These are phyloP conservation scores for Lacerta viridis DNA, from an alignment of 2,797 vertebrate species.

Conservation along the genomic window DNA sequence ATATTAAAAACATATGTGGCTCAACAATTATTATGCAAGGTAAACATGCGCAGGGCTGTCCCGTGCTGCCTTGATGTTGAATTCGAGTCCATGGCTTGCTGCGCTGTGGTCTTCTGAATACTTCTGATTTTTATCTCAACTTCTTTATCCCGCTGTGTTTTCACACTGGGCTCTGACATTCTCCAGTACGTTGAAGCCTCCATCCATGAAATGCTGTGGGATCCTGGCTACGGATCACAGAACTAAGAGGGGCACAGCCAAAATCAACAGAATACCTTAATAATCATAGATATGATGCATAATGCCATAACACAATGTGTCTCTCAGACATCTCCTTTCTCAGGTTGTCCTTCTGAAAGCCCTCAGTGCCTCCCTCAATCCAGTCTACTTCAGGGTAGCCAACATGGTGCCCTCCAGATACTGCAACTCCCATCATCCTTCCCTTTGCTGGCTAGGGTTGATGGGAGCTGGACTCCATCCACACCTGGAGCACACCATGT, in stretches of 20 bases:
- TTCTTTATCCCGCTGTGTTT: slow-evolving; percentile 72
- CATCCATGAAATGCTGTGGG: slow-evolving; percentile 57
- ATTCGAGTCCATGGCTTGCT: slow-evolving; percentile 62
- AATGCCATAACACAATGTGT: neutral
- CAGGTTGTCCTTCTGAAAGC: neutral
- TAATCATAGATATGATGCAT: neutral
- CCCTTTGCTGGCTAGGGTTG: too few species aligned
- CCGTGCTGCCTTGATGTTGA: slow-evolving; percentile 69
- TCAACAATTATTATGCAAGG: slow-evolving; percentile 73
- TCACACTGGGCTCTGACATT: slow-evolving; percentile 53
- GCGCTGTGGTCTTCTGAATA: slow-evolving; percentile 63
- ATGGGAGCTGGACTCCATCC: too few species aligned
- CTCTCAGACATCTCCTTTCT: neutral
- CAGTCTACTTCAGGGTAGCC: too few species aligned
- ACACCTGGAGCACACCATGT: too few species aligned
- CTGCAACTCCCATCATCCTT: too few species aligned
- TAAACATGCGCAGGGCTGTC: slow-evolving; percentile 56
- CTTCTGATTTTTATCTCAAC: slow-evolving; percentile 73
- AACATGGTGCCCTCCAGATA: too few species aligned
- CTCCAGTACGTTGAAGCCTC: slow-evolving; percentile 62
- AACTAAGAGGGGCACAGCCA: neutral
- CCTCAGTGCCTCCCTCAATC: neutral
- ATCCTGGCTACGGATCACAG: slow-evolving; percentile 62
- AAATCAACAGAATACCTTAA: neutral
- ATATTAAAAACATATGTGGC: slow-evolving; percentile 76